These are phyloP conservation scores for Chromobotia macracanthus DNA, from an alignment of 2,797 vertebrate species.

Conservation along the genomic window DNA sequence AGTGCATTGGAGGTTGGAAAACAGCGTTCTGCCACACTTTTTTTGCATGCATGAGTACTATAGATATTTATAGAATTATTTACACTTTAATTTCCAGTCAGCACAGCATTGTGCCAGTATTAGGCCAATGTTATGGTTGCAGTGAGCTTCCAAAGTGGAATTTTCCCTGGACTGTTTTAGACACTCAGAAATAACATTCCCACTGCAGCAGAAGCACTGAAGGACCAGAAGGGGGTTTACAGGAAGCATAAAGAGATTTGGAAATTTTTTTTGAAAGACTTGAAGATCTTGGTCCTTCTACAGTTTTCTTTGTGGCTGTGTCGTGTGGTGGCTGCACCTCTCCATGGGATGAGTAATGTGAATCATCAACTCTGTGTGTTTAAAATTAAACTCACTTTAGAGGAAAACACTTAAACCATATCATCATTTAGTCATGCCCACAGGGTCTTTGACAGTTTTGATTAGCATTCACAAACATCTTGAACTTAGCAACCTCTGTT, in stretches of 20 bases:
- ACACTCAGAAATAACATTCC: slow-evolving; percentile 59
- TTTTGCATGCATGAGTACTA: slow-evolving; percentile 62
- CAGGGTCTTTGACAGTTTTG: background rate
- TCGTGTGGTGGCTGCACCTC: background rate
- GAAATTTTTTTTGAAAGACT: background rate
- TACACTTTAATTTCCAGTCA: slow-evolving; percentile 70
- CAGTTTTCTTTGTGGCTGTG: background rate
- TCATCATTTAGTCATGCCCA: slow-evolving; percentile 23
- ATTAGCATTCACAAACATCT: slow-evolving; percentile 26
- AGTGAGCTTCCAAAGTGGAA: slow-evolving; percentile 68
- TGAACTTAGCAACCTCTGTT: slow-evolving; percentile 13
- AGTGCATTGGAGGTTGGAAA: slow-evolving; percentile 67
- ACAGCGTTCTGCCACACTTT: slow-evolving; percentile 56
- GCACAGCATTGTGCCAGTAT: slow-evolving; percentile 50
- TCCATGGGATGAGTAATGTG: slow-evolving; percentile 25
- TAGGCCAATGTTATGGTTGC: slow-evolving; percentile 66
- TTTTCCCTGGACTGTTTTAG: slow-evolving; percentile 67
- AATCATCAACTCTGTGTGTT: slow-evolving; percentile 11
- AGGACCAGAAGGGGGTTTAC: slow-evolving; percentile 41
- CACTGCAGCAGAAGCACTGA: slow-evolving; percentile 59
- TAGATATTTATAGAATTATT: slow-evolving; percentile 68
- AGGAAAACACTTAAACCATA: slow-evolving; percentile 3
- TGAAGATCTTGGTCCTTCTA: background rate
- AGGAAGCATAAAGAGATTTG: background rate
- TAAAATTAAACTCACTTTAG: slow-evolving; percentile 14